Conservation (phyloP, 1,140 invertebrate species). For the Pissodes strobi region DNA sequence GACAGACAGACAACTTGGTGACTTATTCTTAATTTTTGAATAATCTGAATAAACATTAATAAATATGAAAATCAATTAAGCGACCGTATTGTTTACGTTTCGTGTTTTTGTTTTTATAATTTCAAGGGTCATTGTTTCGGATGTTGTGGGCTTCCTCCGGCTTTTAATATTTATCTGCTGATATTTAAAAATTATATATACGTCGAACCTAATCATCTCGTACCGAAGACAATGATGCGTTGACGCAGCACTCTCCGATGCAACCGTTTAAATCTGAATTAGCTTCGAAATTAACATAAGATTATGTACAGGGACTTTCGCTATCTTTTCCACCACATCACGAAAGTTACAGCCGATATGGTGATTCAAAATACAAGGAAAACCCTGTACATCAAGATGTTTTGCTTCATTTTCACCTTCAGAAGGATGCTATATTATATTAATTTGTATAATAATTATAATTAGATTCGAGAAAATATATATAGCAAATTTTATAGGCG, state of each 20-base stretch:
- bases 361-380: no score
- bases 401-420: no score
- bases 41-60: slow-evolving; percentile 35
- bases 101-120: slow-evolving; percentile 31
- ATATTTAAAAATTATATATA: slow-evolving; percentile 5
- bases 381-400: no score
- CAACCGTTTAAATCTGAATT: slow-evolving; percentile 5
- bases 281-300: no score
- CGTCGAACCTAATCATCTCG: background rate
- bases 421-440: no score
- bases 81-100: slow-evolving; percentile 34
- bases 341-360: no score
- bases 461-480: no score
- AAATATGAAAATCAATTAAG: slow-evolving; percentile 36
- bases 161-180: slow-evolving; percentile 29
- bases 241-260: background rate
- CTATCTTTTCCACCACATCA: no score
- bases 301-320: no score
- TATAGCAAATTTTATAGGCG: no score
- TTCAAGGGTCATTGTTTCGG: slow-evolving; percentile 33
- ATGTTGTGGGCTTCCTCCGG: slow-evolving; percentile 29
- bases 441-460: no score
- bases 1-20: slow-evolving; percentile 5
- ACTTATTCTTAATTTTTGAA: slow-evolving; percentile 34
- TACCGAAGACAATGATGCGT: slow-evolving; percentile 2